These are phyloP conservation scores for Chaenodraco wilsoni DNA, from an alignment of 2,797 vertebrate species.

Conservation along the genomic window DNA sequence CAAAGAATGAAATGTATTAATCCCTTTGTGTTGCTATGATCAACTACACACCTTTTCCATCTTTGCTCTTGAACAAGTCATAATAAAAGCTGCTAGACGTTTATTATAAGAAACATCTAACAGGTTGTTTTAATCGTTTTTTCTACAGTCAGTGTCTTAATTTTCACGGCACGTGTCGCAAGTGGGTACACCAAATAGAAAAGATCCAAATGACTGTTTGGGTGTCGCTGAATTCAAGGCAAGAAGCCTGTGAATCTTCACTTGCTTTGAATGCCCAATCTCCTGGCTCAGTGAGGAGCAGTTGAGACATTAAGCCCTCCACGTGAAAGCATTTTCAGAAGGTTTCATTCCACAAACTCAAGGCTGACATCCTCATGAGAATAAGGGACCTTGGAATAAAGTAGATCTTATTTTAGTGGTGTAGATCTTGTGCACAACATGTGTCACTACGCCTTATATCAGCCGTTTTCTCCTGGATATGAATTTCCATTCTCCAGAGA, in stretches of 20 bases:
- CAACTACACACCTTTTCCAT: not conserved
- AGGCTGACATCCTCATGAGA: conserved; percentile 3
- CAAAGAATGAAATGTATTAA: too few relatives aligned
- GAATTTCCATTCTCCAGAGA: not conserved
- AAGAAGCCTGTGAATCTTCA: not conserved
- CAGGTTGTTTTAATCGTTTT: not conserved
- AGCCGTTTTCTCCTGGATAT: not conserved
- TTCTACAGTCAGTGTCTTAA: not conserved
- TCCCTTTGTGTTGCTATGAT: too few relatives aligned
- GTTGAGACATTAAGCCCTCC: conserved; percentile 1
- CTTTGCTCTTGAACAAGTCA: not conserved
- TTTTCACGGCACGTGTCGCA: not conserved
- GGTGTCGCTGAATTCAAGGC: not conserved
- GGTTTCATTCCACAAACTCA: conserved; percentile 8
- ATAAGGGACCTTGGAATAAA: conserved; percentile 18
- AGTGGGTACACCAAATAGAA: not conserved
- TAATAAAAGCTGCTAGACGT: too few relatives aligned
- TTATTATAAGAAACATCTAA: too few relatives aligned
- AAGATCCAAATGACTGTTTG: not conserved
- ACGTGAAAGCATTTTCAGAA: conserved; percentile 7
- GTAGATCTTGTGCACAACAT: not conserved
- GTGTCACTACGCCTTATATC: not conserved
- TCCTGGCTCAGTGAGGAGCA: not conserved
- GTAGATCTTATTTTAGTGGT: not conserved
- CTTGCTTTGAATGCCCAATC: not conserved